These are phyloP conservation scores for Dicyrtomina minuta DNA, from an alignment of 2,888 invertebrate species.

Conservation along the genomic window DNA sequence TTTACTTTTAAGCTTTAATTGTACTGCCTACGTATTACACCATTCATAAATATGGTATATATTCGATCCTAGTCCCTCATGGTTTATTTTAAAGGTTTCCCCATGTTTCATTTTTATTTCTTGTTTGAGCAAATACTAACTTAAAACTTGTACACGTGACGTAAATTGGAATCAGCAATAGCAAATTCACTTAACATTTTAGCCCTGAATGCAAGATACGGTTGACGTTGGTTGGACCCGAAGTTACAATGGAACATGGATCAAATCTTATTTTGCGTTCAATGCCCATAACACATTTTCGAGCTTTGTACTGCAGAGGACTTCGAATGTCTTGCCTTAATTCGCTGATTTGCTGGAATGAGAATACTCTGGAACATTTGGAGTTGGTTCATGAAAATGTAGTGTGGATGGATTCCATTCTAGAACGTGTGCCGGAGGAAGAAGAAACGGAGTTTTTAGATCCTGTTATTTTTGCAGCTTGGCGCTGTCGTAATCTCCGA, in stretches of 20 bases:
- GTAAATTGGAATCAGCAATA: no score
- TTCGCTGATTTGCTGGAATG: conserved; percentile 50
- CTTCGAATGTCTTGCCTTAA: conserved; percentile 49
- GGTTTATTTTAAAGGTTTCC: no score
- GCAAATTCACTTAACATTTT: conserved; percentile 16
- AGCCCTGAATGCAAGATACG: conserved; percentile 50
- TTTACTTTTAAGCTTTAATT: no score
- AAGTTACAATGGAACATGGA: conserved; percentile 39
- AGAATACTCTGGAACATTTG: conserved; percentile 46
- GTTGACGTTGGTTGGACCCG: conserved; percentile 45
- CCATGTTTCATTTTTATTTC: no score
- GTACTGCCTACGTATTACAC: no score
- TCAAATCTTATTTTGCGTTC: conserved; percentile 48
- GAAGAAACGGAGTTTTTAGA: conserved; percentile 48
- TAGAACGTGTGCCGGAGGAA: conserved; percentile 43
- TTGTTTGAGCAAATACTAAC: no score
- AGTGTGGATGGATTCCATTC: conserved; percentile 50
- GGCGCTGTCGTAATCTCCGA: conserved; percentile 47
- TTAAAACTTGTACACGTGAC: no score
- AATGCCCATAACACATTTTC: conserved; percentile 50
- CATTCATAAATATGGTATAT: not conserved
- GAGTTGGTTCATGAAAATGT: conserved; percentile 50
- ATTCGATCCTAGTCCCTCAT: conserved; percentile 43
- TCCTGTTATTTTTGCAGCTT: conserved; percentile 52
- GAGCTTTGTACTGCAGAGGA: conserved; percentile 49